Base-by-base conservation (phyloP, 1,140 invertebrate species). In the Trissolcus basalis region DNA sequence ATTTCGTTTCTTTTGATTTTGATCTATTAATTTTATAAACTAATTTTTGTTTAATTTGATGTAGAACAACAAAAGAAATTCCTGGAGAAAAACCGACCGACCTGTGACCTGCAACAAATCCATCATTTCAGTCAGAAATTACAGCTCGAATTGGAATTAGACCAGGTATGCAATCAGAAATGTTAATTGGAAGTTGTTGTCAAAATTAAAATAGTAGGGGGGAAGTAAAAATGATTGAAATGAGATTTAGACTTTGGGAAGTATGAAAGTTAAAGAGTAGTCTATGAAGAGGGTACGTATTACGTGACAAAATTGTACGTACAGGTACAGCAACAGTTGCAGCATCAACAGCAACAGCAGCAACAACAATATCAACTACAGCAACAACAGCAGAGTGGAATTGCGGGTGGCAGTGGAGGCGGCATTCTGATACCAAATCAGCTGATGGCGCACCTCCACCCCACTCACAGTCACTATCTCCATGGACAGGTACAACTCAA, bases 301-400 rank as follows among this genome's bases (percentile, higher is more conserved):
- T 3, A 27, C 6, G 19, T 47, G 16, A 32, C 35, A 44, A 50
- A 74, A 59, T 54, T 73, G 61, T 69, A 55, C 55, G 64, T 60
- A 41, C 83, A 90, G 81, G 85, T 89, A 70, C 89, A 90, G 59
- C 88, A 87, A 56, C 87, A 89, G 43, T 84, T 87, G 69, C 50
- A 65, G 35, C 51, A 45, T 7, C 53, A 56, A 35, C 63, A 58
- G 9, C 65, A 60, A 27, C 65, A 69, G 15, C 55, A 60, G 27
- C 68, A 63, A 14, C 68, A 71, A 13, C 59, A 71, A 39, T 35
- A 71, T 12, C 80, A 89, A 16, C 85, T 88, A 47, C 82, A 83
- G 50, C 78, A 72, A 27, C 86, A 89, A 51, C 82, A 82, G 54
- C 80, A 69, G 51, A 69, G 77, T 73, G 78, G 79, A 54, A 65